Percentiles rank a stretch among this genome's conserved stretches.
Evolutionary conservation across 2,888 invertebrate genomes (phyloP).

Genomic region (Dione vanillae): DNA sequence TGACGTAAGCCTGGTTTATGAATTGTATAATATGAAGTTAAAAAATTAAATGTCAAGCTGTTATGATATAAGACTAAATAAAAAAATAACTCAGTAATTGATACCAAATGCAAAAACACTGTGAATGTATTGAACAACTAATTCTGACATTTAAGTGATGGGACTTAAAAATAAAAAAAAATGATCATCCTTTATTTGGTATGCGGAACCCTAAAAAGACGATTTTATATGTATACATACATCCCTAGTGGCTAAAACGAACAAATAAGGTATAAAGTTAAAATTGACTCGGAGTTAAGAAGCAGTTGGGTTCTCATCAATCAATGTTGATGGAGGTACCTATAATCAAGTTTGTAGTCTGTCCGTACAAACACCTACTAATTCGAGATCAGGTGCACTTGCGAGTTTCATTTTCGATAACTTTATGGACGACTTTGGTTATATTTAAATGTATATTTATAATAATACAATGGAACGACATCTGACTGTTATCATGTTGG

Average conservation of each 20-base stretch:
- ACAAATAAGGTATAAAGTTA: conserved; percentile 30
- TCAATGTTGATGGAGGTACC: conserved; percentile 73
- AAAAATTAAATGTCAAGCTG: too few species aligned
- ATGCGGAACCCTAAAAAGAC: not conserved
- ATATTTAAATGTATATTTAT: not conserved
- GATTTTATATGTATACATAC: not conserved
- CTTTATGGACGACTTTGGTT: not conserved
- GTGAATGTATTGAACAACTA: too few species aligned
- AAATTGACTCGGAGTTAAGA: conserved; percentile 36
- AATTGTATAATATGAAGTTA: too few species aligned
- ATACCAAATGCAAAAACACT: too few species aligned
- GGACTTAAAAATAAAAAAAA: too few species aligned
- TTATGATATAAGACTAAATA: too few species aligned
- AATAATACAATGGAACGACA: too few species aligned
- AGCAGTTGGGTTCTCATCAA: conserved; percentile 62
- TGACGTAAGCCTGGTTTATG: too few species aligned
- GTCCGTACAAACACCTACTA: conserved; percentile 65
- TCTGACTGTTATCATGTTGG: too few species aligned
- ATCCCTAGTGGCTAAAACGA: conserved; percentile 6
- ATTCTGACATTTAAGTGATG: too few species aligned
- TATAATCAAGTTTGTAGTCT: conserved; percentile 74
- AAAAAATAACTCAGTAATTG: too few species aligned
- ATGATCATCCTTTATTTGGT: not conserved
- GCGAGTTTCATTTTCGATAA: not conserved
- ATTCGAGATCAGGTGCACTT: conserved; percentile 63